Evolutionary conservation across 2,888 invertebrate genomes (phyloP), one percentile per base, ranked within the genome.

Genomic region (Diaprepes abbreviatus): DNA sequence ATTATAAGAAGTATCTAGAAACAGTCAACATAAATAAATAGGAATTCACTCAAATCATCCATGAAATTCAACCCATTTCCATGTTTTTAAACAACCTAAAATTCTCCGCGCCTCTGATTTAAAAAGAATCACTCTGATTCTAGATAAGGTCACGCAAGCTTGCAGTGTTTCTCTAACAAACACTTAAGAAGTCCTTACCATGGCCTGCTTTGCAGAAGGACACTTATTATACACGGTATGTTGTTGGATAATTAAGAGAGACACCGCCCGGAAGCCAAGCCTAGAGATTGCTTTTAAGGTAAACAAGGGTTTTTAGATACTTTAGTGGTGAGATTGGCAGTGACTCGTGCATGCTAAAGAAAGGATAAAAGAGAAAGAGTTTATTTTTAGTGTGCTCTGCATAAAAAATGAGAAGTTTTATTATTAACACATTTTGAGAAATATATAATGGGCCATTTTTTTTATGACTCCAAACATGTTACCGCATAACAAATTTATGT

Each of bases 201-300:
- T 38, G 55, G 36, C 55, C 55, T 55, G 12, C 35, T 55, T 38
- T 36, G 24, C 19, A 38, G 24, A 38, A 55, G 19, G 55, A 38
- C 21, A 55, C 55, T 38, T 38, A 38, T 24, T 52, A 21, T 38
- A 36, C 55, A 38, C 24, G 38, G 3, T 10, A 36, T 55, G 55
- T 55, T 55, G 38, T 12, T 21, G 54, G 35, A 55, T 55, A 55
- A 55, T 55, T 38, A 55, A 55, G 50, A 28, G 38, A 55, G 55
- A 55, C 21, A 21, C 14, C n/a, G 36, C 12, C 21, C 16, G 31
- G 16, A 28, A 14, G 48, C 28, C 5, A 9, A 28, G 48, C 14
- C 28, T 4, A 28, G 12, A 28, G 16, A 50, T 28, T 24, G 21
- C 10, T 21, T 48, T 48, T 24, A 28, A 28, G 48, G 24, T 28